Evolutionary conservation across 2,888 invertebrate species (phyloP).

Genomic region (Ornithoptera priamus): DNA sequence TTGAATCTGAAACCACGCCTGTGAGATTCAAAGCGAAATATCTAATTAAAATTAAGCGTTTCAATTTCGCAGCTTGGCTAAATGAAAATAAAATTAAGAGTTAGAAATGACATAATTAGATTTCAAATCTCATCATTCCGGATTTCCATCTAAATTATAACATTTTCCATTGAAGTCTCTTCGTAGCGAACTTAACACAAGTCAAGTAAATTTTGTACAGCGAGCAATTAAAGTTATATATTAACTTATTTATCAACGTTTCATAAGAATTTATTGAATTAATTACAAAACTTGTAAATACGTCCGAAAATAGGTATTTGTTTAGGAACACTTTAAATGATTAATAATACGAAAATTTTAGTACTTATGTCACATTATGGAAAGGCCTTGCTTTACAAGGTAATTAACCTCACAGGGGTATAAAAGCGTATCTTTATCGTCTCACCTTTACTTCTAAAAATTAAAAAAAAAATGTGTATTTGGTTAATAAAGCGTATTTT

Average conservation of each 20-base stretch:
- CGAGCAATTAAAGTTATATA: not conserved
- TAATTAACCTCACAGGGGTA: not conserved
- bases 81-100: constrained; percentile 21
- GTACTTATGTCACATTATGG: not conserved
- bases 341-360: not conserved
- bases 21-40: not conserved
- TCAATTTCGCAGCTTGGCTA: constrained; percentile 6
- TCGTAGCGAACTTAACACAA: not conserved
- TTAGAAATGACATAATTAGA: constrained; percentile 20
- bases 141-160: constrained; percentile 5
- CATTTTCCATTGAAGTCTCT: constrained; percentile 3
- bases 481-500: no score
- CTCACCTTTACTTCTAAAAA: no score
- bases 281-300: not conserved
- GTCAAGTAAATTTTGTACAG: not conserved
- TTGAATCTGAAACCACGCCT: not conserved
- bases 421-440: not conserved
- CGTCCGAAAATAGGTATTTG: not conserved
- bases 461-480: no score
- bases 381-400: not conserved
- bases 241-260: not conserved
- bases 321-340: not conserved
- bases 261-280: not conserved
- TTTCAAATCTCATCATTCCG: constrained; percentile 12
- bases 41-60: constrained; percentile 6